Evolutionary conservation across 2,113 vertebrate species (phyloP), one percentile per base, ranked within the genome.

Genomic region (Recurvirostra avosetta): DNA sequence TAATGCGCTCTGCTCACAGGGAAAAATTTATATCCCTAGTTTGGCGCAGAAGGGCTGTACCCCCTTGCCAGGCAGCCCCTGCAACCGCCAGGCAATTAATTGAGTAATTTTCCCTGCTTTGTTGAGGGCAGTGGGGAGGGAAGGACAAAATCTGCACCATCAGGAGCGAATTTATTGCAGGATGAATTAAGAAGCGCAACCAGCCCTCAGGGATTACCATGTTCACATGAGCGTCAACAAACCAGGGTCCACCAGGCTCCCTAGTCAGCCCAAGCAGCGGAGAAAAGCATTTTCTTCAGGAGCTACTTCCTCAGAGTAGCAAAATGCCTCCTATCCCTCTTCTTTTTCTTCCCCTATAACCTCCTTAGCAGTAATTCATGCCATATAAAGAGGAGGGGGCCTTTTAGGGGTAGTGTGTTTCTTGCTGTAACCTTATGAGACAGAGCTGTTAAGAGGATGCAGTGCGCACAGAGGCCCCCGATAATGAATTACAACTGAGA

Each of bases 21-120:
- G 97, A 97, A 98, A 97, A 98, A 98, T 98, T 98, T 97, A 97
- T 97, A 98, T 98, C 98, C 98, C 98, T 97, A 97, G 30, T 81
- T 92, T 53, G 82, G 93, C 26, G 0, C 88, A 92, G 62, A 97
- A 94, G 88, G 84, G 81, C 87, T 65, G 19, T 25, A 52, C 67
- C 90, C 76, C 86, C 59, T 93, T 95, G 86, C 90, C 93, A 94
- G 86, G 67, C 77, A 67, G 71, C 38, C 66, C 81, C 62, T 12
- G 55, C 53, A 3, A 90, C 58, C 0, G 75, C 85, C 86, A 85
- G 58, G 67, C 86, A 92, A 96, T 94, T 96, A 95, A 96, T 40
- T 17, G 73, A 80, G 86, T 75, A 11, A 88, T 97, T 97, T 95
- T 80, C 92, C 81, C 68, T 12, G 90, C 72, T 95, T 88, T 93